These are phyloP conservation scores for Homarus americanus DNA, from an alignment of 1,140 invertebrate species.

Conservation along the genomic window DNA sequence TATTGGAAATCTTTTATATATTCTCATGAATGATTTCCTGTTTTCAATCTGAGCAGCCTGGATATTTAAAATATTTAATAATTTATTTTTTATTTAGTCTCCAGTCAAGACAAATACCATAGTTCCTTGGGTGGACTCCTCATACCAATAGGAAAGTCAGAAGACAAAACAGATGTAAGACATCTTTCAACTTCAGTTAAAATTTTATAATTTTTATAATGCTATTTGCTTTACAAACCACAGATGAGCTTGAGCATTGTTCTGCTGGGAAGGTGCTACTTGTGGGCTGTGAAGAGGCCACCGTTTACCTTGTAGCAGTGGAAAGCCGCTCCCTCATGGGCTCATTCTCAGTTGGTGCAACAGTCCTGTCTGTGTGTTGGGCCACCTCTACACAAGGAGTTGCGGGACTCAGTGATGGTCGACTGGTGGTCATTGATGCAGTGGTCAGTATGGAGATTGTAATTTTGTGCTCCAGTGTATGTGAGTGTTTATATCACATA, in stretches of 20 bases:
- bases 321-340: constrained; percentile 80
- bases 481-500: too few species aligned
- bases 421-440: constrained; percentile 51
- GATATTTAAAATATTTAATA: too few species aligned
- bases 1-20: too few species aligned
- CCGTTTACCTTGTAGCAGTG: constrained; percentile 81
- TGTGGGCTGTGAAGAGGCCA: constrained; percentile 83
- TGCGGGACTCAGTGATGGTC: constrained; percentile 79
- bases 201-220: not conserved
- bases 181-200: too few species aligned
- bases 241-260: constrained; percentile 82
- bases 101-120: too few species aligned
- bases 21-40: too few species aligned
- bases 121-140: too few species aligned
- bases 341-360: constrained; percentile 77
- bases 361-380: constrained; percentile 80
- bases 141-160: too few species aligned
- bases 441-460: constrained; percentile 54
- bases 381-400: constrained; percentile 76
- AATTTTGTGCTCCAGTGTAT: too few species aligned
- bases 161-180: too few species aligned
- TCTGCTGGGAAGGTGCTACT: constrained; percentile 84
- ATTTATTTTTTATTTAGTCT: too few species aligned
- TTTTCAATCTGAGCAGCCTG: too few species aligned
- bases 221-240: not conserved